A percentile compares a stretch with the other conserved stretches of the same genome.
Conservation (phyloP, 2,113 vertebrate species). For the Nibea coibor region DNA sequence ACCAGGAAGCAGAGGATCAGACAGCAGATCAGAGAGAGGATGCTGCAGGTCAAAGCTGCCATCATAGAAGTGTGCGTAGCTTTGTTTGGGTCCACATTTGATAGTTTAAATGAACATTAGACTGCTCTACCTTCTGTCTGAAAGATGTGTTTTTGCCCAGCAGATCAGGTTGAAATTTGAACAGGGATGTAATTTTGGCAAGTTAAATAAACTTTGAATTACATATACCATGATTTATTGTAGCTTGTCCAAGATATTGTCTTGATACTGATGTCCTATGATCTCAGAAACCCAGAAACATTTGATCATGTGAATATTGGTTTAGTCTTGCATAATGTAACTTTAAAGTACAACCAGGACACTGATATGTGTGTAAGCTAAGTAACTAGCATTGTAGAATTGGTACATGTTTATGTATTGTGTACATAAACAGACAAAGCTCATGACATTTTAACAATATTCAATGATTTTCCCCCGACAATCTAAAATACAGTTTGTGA, state of each 20-base stretch:
- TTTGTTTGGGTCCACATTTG: background rate
- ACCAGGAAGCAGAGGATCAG: conserved; percentile 79
- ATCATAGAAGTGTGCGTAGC: conserved; percentile 79
- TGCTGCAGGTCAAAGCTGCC: conserved; percentile 80
- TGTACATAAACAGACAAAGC: too few relatives aligned
- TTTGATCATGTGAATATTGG: too few relatives aligned
- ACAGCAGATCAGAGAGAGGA: conserved; percentile 76
- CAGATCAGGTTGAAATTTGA: background rate
- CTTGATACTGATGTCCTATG: too few relatives aligned
- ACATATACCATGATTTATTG: too few relatives aligned
- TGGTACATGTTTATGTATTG: too few relatives aligned
- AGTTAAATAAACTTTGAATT: background rate
- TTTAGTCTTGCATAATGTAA: too few relatives aligned
- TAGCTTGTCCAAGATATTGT: too few relatives aligned
- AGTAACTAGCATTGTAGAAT: background rate
- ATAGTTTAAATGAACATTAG: background rate
- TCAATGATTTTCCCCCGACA: background rate
- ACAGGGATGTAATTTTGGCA: background rate
- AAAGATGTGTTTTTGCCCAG: background rate
- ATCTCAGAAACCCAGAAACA: background rate
- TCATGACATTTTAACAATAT: background rate
- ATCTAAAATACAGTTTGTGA: background rate
- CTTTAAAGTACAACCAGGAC: too few relatives aligned
- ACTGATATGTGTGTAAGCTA: too few relatives aligned
- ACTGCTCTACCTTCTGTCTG: background rate